A percentile compares a stretch with the other conserved stretches of the same genome.
Conservation (phyloP, 2,113 vertebrate species). For the Symphodus melops region DNA sequence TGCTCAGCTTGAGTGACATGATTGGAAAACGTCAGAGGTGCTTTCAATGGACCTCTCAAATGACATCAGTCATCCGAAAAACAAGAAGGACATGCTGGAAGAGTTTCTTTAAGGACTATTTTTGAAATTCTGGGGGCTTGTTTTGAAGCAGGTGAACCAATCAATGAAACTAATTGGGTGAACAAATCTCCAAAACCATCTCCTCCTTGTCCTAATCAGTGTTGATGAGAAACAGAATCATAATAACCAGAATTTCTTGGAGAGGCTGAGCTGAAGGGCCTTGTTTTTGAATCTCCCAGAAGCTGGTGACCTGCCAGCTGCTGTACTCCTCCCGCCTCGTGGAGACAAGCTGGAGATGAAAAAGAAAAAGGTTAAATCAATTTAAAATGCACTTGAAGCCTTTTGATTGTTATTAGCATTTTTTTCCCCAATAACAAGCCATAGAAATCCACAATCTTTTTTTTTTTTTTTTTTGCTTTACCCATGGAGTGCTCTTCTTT, state of each 20-base stretch:
- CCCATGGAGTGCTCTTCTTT: not conserved
- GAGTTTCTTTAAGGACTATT: slow-evolving; percentile 2
- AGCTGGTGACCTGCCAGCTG: slow-evolving; percentile 53
- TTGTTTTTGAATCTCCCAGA: slow-evolving; percentile 75
- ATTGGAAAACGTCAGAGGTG: slow-evolving; percentile 18
- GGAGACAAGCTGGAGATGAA: slow-evolving; percentile 57
- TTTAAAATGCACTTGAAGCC: slow-evolving; percentile 19
- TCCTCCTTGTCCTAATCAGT: slow-evolving; percentile 52
- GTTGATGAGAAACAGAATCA: slow-evolving; percentile 65
- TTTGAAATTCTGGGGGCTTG: slow-evolving; percentile 29
- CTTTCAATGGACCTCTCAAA: slow-evolving; percentile 30
- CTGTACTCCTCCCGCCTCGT: slow-evolving; percentile 48
- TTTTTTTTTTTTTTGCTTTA: not conserved
- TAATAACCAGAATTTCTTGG: slow-evolving; percentile 81
- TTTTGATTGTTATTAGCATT: not conserved
- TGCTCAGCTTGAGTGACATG: not conserved
- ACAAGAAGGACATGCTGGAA: slow-evolving; percentile 1
- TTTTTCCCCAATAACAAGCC: slow-evolving; percentile 4
- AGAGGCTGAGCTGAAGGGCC: slow-evolving; percentile 78
- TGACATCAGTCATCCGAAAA: slow-evolving; percentile 7
- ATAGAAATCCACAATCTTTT: not conserved
- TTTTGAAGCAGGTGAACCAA: slow-evolving; percentile 43
- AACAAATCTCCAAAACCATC: slow-evolving; percentile 33
- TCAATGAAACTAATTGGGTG: slow-evolving; percentile 46
- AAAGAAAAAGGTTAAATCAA: slow-evolving; percentile 36